Evolutionary conservation across 1,140 invertebrate species (phyloP).

Genomic region (Drosophila nannoptera): DNA sequence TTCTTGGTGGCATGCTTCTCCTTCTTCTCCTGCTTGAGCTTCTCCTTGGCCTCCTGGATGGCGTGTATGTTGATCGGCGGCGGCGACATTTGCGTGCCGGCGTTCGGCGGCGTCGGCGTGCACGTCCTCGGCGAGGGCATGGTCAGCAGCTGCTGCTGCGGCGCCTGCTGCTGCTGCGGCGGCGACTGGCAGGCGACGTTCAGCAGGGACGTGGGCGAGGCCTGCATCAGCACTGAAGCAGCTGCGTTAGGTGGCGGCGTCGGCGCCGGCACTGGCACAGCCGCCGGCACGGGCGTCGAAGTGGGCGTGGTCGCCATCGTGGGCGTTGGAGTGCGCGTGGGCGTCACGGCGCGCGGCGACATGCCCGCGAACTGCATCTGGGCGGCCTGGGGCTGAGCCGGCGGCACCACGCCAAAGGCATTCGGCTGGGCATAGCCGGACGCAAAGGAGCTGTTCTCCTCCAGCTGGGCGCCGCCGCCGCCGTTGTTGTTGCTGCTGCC

Average conservation of each 20-base stretch:
- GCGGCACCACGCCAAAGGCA: constrained; percentile 38
- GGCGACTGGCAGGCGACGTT: constrained; percentile 64
- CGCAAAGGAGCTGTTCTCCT: constrained; percentile 24
- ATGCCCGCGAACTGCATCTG: constrained; percentile 59
- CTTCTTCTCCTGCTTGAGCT: constrained; percentile 81
- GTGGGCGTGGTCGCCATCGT: constrained; percentile 58
- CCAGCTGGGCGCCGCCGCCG: constrained; percentile 27
- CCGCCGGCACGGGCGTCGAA: constrained; percentile 14
- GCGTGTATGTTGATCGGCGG: constrained; percentile 71
- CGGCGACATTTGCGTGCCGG: constrained; percentile 56
- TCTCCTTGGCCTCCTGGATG: constrained; percentile 77
- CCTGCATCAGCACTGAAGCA: constrained; percentile 66
- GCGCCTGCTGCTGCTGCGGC: constrained; percentile 49
- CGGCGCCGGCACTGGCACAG: constrained; percentile 49
- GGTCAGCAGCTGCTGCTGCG: constrained; percentile 42
- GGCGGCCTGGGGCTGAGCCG: constrained; percentile 33
- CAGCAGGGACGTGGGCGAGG: constrained; percentile 80
- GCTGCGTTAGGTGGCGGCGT: constrained; percentile 44
- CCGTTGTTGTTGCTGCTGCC: constrained; percentile 48
- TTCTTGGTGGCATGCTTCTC: constrained; percentile 86
- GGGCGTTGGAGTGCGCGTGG: constrained; percentile 56
- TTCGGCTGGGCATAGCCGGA: constrained; percentile 40
- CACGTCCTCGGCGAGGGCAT: constrained; percentile 60
- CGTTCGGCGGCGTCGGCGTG: constrained; percentile 45
- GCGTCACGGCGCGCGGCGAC: constrained; percentile 71